Evolutionary conservation across 2,797 vertebrate genomes (phyloP), one percentile per base, ranked within the genome.

Genomic region (Orientallactaga sibirica): DNA sequence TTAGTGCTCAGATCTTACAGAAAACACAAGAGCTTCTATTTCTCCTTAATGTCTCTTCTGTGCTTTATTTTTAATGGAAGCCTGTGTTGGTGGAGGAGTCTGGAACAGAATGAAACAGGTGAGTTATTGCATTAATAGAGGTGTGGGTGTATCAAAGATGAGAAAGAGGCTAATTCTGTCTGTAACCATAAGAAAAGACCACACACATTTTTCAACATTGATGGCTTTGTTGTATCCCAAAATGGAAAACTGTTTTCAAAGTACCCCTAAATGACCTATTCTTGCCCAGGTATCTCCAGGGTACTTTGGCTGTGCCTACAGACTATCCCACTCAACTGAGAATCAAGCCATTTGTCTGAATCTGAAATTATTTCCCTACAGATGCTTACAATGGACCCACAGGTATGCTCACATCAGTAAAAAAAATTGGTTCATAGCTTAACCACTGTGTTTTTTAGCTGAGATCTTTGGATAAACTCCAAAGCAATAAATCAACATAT

Each of bases 401-500:
- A 22, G 10, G 76, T 93, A 79, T 91, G 80, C 78, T 94, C 37
- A 86, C 48, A 95, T 58, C 25, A 87, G 76, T 77, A 41, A 80
- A 67, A 76, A 88, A 93, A 96, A 94, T 77, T 27, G 64, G 80
- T 88, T 67, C 55, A 73, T 71, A 79, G 55, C 58, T 92, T 94
- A 93, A 92, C 74, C 67, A 43, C 86, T 93, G 27, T 85, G 80
- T 88, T 91, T 95, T 66, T 93, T 92, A 96, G 74, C 92, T 79
- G 91, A 96, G 77, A 80, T 91, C 85, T 95, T 95, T 85, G 61
- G 66, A 84, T 80, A 95, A 95, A 86, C 24, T 85, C 88, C 92
- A 95, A 95, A 95, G 89, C 18, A 87, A 89, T 95, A 95, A 95
- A 89, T 97, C 83, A 92, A 86, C 70, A 27, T 70, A 64, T 90